Conservation (phyloP, 2,113 vertebrate genomes). For the Sander vitreus region DNA sequence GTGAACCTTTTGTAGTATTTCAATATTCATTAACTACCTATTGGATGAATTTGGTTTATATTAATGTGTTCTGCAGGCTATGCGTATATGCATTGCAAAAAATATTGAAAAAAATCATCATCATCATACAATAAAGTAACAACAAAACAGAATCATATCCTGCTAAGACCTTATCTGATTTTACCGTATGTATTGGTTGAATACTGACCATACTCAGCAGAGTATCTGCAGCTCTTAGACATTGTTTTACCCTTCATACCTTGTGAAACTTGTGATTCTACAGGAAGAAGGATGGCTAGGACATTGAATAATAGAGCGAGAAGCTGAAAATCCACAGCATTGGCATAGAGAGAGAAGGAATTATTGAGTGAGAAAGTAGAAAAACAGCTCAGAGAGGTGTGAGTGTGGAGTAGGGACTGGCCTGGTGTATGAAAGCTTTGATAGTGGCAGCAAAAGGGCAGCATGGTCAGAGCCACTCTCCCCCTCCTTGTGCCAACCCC, state of each 20-base stretch:
- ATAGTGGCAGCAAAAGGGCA: conserved; percentile 34
- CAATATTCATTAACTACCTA: not conserved
- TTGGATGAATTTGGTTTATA: not conserved
- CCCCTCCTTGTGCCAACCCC: not conserved
- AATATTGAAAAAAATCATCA: not conserved
- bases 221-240: not conserved
- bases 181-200: not conserved
- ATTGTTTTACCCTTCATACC: conserved; percentile 1
- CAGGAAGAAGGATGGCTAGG: conserved; percentile 5
- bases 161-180: not conserved
- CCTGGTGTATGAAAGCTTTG: conserved; percentile 24
- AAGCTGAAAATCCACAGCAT: conserved; percentile 41
- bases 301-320: conserved; percentile 55
- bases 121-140: not conserved
- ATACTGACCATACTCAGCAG: not conserved
- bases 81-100: not conserved
- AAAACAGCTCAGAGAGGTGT: conserved; percentile 20
- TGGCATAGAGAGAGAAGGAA: conserved; percentile 46
- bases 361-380: conserved; percentile 46
- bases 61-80: not conserved
- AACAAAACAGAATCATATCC: not conserved
- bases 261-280: conserved; percentile 33
- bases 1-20: not conserved
- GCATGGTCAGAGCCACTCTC: conserved; percentile 12
- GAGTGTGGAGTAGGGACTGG: conserved; percentile 15